phyloP scores from a whole-genome alignment of 2,113 vertebrate species.

The Sylvia atricapilla region DNA sequence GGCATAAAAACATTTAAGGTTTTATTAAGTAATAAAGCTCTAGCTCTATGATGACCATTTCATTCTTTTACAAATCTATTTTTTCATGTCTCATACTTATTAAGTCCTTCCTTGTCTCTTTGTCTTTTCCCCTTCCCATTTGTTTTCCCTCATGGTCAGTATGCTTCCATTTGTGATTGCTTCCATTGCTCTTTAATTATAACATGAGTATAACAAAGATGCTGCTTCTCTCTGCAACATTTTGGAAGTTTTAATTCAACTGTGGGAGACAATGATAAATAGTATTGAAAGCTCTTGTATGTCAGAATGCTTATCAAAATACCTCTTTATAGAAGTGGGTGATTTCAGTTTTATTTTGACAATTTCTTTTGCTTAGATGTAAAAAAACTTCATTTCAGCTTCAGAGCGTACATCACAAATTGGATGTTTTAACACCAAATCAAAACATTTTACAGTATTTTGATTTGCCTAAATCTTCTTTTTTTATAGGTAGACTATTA shows the following conservation, averaged over 20 bases:
- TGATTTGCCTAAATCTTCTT: not conserved
- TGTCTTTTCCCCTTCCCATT: not conserved
- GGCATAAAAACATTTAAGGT: not conserved
- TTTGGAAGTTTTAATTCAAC: not conserved
- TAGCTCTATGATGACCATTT: not conserved
- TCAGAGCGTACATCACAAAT: not conserved
- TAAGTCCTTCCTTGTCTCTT: not conserved
- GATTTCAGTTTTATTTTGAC: not conserved
- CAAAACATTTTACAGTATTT: not conserved
- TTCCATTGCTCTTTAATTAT: not conserved
- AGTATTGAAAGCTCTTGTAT: not conserved
- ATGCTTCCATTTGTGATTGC: not conserved
- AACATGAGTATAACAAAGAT: not conserved
- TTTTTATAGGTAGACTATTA: not conserved
- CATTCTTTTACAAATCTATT: not conserved
- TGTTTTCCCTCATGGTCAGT: not conserved
- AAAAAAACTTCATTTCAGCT: not conserved
- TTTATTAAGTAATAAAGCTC: not conserved
- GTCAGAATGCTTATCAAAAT: not conserved
- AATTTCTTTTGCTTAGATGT: not conserved
- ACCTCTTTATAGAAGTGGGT: not conserved
- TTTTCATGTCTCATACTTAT: not conserved
- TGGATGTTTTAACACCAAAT: not conserved
- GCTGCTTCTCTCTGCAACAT: not conserved
- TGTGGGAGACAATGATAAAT: not conserved